Percentiles rank a stretch among this genome's conserved stretches.
Evolutionary conservation across 2,888 invertebrate species (phyloP).

Genomic region (Drosophila algonquin): DNA sequence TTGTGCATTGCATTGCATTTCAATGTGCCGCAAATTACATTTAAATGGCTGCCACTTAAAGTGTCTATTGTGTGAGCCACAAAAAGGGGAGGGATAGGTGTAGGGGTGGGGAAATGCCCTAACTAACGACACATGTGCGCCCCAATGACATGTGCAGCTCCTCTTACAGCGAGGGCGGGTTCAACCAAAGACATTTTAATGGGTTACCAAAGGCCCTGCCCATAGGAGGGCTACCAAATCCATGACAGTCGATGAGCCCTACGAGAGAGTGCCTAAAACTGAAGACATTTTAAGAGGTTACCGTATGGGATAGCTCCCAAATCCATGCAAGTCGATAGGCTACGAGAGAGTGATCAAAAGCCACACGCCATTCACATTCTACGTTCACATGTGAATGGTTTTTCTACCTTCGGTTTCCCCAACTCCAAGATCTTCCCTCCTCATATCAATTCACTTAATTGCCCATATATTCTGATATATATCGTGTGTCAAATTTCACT

Average conservation of each 20-base stretch:
- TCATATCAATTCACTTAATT: not conserved
- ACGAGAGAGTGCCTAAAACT: no score
- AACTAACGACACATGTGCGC: slow-evolving; percentile 55
- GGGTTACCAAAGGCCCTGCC: not conserved
- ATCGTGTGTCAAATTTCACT: slow-evolving; percentile 18
- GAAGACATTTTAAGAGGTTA: no score
- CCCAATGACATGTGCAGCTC: slow-evolving; percentile 23
- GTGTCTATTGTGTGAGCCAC: slow-evolving; percentile 19
- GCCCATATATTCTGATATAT: not conserved
- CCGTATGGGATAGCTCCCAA: no score
- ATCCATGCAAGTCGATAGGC: no score
- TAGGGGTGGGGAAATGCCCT: slow-evolving; percentile 18
- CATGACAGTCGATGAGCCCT: no score
- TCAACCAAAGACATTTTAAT: not conserved
- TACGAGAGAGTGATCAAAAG: no score
- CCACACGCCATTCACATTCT: no score
- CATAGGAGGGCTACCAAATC: not conserved
- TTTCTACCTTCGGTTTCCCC: not conserved
- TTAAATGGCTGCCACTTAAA: slow-evolving; percentile 67
- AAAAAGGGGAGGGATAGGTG: not conserved
- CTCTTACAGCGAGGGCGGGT: slow-evolving; percentile 8
- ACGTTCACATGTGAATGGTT: no score
- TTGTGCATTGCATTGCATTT: slow-evolving; percentile 30
- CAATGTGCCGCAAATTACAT: slow-evolving; percentile 60
- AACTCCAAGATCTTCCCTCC: not conserved